Evolutionary conservation across 2,797 vertebrate genomes (phyloP).

Genomic region (Streptopelia turtur): DNA sequence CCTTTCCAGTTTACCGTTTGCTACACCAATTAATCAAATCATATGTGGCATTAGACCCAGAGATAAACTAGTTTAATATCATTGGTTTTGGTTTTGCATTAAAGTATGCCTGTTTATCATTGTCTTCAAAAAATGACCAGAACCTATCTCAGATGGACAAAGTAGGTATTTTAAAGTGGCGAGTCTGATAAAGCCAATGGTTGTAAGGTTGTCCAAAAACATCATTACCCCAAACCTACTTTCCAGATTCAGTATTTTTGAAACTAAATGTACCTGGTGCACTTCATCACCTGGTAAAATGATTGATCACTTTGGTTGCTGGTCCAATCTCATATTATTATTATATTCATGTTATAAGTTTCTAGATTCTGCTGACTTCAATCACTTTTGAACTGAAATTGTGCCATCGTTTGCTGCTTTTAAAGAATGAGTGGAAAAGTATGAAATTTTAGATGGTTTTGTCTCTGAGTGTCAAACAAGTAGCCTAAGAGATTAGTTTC

Average conservation of each 20-base stretch:
- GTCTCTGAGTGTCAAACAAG: not conserved
- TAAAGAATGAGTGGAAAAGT: not conserved
- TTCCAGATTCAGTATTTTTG: not conserved
- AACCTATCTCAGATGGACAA: not conserved
- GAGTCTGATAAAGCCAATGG: not conserved
- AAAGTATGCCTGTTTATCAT: not conserved
- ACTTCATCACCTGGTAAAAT: not conserved
- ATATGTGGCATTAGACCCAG: rapidly evolving
- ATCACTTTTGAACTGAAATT: not conserved
- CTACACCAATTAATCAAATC: not conserved
- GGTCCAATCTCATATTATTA: not conserved
- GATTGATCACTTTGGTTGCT: not conserved
- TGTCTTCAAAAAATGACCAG: not conserved
- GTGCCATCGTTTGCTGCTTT: not conserved
- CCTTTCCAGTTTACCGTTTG: not conserved
- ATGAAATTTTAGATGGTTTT: not conserved
- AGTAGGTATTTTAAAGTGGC: not conserved
- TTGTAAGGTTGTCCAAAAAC: not conserved
- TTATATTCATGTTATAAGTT: not conserved
- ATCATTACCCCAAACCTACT: not conserved
- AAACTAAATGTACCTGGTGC: not conserved
- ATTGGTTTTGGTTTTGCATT: not conserved
- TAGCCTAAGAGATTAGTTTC: not conserved
- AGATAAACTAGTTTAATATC: not conserved
- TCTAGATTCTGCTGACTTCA: not conserved